These are phyloP conservation scores for Periophthalmus modestus DNA, from an alignment of 2,113 vertebrate species.

Conservation along the genomic window DNA sequence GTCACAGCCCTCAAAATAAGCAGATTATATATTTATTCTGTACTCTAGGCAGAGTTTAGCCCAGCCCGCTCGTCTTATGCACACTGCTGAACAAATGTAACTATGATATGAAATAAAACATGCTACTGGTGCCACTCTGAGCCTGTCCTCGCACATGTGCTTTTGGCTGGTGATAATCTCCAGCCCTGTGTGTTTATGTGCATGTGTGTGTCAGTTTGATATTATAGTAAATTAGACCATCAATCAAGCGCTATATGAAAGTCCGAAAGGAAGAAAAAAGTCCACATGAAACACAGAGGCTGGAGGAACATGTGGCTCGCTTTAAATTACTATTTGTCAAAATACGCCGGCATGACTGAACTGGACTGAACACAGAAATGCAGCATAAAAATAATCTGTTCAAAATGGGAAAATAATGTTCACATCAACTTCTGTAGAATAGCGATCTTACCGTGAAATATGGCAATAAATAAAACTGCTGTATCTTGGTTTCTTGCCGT, in stretches of 20 bases:
- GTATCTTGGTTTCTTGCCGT: background rate
- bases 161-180: slow-evolving; percentile 31
- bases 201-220: slow-evolving; percentile 55
- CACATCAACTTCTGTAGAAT: background rate
- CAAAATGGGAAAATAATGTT: background rate
- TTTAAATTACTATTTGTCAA: slow-evolving; percentile 72
- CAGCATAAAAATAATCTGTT: background rate
- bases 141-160: slow-evolving; percentile 45
- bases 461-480: background rate
- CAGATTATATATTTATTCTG: background rate
- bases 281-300: slow-evolving; percentile 63
- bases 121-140: slow-evolving; percentile 6
- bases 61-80: background rate
- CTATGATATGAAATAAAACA: background rate
- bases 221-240: slow-evolving; percentile 80
- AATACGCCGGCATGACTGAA: slow-evolving; percentile 15
- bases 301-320: slow-evolving; percentile 74
- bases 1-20: background rate
- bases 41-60: background rate
- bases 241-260: slow-evolving; percentile 72
- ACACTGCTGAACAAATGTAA: slow-evolving; percentile 2
- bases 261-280: slow-evolving; percentile 45
- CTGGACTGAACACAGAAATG: background rate
- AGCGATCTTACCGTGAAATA: background rate
- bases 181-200: slow-evolving; percentile 23